phyloP scores from a whole-genome alignment of 2,888 invertebrate species.

The Chalcosyrphus nemorum region DNA sequence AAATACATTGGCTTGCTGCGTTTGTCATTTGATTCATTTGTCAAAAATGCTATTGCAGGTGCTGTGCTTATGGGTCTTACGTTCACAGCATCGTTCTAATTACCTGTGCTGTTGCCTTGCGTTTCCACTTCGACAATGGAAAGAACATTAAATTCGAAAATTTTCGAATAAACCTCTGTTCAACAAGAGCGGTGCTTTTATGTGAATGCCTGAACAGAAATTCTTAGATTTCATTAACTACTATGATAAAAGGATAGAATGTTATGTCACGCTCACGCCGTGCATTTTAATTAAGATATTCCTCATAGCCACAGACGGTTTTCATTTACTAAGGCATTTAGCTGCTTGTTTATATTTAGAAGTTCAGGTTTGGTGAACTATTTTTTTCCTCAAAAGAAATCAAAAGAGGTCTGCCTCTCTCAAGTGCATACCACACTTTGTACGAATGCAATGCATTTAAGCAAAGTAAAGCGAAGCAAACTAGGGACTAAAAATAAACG shows the following conservation, averaged over 20 bases:
- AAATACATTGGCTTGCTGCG: no score
- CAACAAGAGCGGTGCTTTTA: background rate
- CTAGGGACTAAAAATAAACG: slow-evolving; percentile 58
- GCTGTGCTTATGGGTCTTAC: no score
- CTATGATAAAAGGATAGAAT: background rate
- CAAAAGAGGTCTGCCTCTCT: slow-evolving; percentile 1
- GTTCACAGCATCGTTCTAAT: no score
- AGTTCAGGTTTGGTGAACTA: slow-evolving; percentile 59
- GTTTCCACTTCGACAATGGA: no score
- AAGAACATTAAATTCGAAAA: no score
- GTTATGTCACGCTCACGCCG: background rate
- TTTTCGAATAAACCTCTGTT: no score
- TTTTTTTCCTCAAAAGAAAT: slow-evolving; percentile 32
- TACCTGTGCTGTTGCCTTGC: no score
- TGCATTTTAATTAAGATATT: background rate
- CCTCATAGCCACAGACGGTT: slow-evolving; percentile 1
- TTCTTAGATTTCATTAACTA: background rate
- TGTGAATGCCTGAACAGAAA: background rate
- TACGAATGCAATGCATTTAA: slow-evolving; percentile 14
- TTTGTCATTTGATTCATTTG: no score
- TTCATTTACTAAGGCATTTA: slow-evolving; percentile 9
- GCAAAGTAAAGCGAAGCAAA: slow-evolving; percentile 22
- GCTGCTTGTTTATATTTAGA: slow-evolving; percentile 63
- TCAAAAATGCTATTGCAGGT: no score
- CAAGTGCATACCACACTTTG: slow-evolving; percentile 38